A percentile compares a stretch with the other conserved stretches of the same genome.
These are phyloP conservation scores for Gryllus longicercus DNA, from an alignment of 2,888 invertebrate species.

Conservation along the genomic window DNA sequence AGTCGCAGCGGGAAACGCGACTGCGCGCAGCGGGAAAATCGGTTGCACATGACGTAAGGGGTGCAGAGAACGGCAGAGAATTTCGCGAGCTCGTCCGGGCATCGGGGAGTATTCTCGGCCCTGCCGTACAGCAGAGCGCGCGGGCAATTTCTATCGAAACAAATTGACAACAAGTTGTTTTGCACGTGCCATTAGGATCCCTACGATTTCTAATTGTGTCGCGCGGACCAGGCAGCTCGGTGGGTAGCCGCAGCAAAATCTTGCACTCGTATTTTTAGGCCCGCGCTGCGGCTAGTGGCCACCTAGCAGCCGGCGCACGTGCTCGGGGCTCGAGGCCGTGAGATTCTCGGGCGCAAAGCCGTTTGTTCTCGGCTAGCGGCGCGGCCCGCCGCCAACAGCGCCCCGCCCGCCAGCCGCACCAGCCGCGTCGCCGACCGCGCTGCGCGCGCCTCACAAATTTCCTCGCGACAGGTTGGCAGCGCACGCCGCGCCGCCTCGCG, in stretches of 20 bases:
- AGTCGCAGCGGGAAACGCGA: too few species aligned
- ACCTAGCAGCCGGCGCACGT: not conserved
- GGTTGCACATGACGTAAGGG: too few species aligned
- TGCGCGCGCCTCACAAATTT: not conserved
- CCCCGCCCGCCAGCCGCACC: not conserved
- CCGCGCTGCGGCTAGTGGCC: not conserved
- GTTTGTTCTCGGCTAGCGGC: not conserved
- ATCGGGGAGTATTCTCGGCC: too few species aligned
- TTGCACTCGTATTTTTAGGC: not conserved
- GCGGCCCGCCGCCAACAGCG: not conserved
- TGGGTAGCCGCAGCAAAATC: not conserved
- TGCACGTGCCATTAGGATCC: not conserved
- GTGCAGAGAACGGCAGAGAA: too few species aligned
- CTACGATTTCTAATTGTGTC: too few species aligned
- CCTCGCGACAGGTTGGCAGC: slow-evolving; percentile 5
- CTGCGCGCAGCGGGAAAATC: too few species aligned
- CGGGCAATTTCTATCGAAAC: not conserved
- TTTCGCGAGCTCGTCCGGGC: too few species aligned
- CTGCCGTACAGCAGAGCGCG: not conserved
- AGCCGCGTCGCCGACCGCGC: not conserved
- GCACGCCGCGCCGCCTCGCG: not conserved
- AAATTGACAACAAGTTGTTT: not conserved
- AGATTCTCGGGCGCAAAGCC: slow-evolving; percentile 9
- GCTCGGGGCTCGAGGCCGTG: not conserved
- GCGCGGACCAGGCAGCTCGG: too few species aligned